A percentile compares a stretch with the other conserved stretches of the same genome.
phyloP scores from a whole-genome alignment of 1,140 invertebrate genomes.

The Pseudoatta argentina region DNA sequence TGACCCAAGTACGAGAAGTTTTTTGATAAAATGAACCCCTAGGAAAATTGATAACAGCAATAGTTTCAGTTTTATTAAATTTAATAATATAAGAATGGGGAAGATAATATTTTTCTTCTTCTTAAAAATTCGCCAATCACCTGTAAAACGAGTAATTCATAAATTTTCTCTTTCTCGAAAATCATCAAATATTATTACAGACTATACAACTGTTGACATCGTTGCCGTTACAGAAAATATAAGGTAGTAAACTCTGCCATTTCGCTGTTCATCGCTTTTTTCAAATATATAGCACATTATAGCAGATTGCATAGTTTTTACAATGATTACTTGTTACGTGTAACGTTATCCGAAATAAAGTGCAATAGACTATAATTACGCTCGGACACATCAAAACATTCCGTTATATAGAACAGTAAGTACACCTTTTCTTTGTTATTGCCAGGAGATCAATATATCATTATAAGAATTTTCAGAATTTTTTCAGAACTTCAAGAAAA shows the following conservation, averaged over 20 bases:
- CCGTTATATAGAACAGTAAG: conserved; percentile 39
- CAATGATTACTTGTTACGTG: conserved; percentile 54
- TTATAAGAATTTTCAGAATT: not conserved
- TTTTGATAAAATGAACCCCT: conserved; percentile 90
- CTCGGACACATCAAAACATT: conserved; percentile 2
- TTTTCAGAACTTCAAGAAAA: not conserved
- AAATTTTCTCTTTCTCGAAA: not conserved
- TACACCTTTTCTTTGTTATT: conserved; percentile 23
- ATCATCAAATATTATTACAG: not conserved
- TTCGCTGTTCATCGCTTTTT: conserved; percentile 39
- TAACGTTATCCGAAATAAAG: conserved; percentile 54
- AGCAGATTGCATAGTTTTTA: conserved; percentile 23
- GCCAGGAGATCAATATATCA: not conserved
- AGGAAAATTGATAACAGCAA: conserved; percentile 89
- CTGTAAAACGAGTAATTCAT: conserved; percentile 61
- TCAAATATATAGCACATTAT: conserved; percentile 11
- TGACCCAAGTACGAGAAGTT: conserved; percentile 88
- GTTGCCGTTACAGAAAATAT: conserved; percentile 50
- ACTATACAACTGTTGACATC: not conserved
- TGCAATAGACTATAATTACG: conserved; percentile 10
- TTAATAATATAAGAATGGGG: conserved; percentile 88
- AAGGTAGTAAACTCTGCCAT: conserved; percentile 29
- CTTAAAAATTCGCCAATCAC: conserved; percentile 84
- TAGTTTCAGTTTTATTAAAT: conserved; percentile 89
- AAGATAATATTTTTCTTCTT: conserved; percentile 89